Percentiles rank a stretch among this genome's conserved stretches.
phyloP scores from a whole-genome alignment of 2,888 invertebrate species.

The Nephrotoma guestfalica region DNA sequence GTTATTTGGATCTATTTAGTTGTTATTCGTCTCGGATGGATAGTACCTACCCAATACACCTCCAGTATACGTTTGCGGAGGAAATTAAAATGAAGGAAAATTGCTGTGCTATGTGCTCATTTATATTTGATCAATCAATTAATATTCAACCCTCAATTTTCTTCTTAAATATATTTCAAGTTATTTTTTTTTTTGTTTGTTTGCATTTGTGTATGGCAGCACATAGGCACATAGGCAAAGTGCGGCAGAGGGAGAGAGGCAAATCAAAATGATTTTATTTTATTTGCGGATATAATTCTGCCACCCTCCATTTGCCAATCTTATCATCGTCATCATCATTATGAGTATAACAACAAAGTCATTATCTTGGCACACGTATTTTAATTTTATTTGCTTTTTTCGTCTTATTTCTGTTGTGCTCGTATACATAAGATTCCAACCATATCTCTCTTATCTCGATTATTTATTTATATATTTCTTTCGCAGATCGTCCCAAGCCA shows the following conservation, averaged over 20 bases:
- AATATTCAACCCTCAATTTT: slow-evolving; percentile 6
- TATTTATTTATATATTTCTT: background rate
- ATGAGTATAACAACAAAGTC: background rate
- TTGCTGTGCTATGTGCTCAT: background rate
- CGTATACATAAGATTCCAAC: too few relatives aligned
- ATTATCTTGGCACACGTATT: background rate
- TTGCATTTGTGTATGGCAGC: background rate
- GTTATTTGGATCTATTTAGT: background rate
- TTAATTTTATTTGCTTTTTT: slow-evolving; percentile 2
- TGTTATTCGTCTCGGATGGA: background rate
- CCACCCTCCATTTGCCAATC: background rate
- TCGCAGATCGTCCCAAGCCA: slow-evolving; percentile 64
- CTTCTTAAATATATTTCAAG: background rate
- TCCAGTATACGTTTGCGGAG: background rate
- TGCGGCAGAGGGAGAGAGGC: background rate
- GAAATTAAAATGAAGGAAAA: background rate
- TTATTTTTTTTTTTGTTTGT: too few relatives aligned
- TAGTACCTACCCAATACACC: background rate
- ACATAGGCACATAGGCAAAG: background rate
- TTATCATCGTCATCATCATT: background rate
- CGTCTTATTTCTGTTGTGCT: background rate
- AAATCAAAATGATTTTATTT: background rate
- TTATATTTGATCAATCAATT: slow-evolving; percentile 3
- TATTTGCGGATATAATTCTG: background rate
- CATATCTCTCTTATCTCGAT: background rate